Conservation (phyloP, 2,888 invertebrate genomes). For the Gnatocerus cornutus region DNA sequence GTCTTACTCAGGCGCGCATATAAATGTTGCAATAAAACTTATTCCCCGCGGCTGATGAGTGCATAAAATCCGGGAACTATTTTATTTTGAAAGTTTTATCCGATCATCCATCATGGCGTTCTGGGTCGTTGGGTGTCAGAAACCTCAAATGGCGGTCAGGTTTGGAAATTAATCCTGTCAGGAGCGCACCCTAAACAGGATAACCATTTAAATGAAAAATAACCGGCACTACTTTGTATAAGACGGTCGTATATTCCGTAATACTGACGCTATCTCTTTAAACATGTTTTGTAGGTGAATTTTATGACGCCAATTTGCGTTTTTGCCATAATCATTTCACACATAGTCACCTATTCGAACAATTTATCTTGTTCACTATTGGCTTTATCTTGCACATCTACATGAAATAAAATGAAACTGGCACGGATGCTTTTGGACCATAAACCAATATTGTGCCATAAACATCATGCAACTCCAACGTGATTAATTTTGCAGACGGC, state of each 20-base stretch:
- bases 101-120: constrained; percentile 33
- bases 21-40: constrained; percentile 36
- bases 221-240: constrained; percentile 41
- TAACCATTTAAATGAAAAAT: constrained; percentile 50
- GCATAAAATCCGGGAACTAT: constrained; percentile 21
- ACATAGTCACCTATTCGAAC: constrained; percentile 26
- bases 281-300: constrained; percentile 37
- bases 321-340: constrained; percentile 36
- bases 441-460: constrained; percentile 33
- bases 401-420: constrained; percentile 10
- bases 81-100: constrained; percentile 34
- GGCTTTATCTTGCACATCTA: constrained; percentile 18
- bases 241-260: constrained; percentile 38
- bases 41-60: constrained; percentile 27
- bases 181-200: constrained; percentile 40
- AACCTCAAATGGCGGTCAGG: constrained; percentile 45
- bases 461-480: constrained; percentile 19
- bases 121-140: constrained; percentile 37
- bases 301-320: constrained; percentile 44
- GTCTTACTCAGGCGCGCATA: constrained; percentile 11
- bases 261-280: constrained; percentile 40
- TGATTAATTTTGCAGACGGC: constrained; percentile 37
- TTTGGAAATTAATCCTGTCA: constrained; percentile 49
- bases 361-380: constrained; percentile 28
- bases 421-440: constrained; percentile 16